Conservation (phyloP, 2,113 vertebrate species). For the Tamias sibiricus region DNA sequence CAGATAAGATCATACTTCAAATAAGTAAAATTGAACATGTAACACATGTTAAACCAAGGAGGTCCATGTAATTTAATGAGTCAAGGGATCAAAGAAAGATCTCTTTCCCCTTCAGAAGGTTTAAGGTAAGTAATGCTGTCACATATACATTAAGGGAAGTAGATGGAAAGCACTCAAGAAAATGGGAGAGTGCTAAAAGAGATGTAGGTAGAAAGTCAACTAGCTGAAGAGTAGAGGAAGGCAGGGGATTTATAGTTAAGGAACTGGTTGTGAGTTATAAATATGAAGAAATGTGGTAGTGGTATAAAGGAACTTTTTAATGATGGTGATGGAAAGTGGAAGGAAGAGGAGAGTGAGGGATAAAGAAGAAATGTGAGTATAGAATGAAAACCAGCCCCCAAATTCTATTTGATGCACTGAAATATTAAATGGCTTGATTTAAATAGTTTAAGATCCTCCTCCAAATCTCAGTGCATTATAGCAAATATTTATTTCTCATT, state of each 20-base stretch:
- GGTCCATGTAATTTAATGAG: neutral
- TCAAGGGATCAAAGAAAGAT: slow-evolving; percentile 5
- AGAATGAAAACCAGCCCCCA: neutral
- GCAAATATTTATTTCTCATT: neutral
- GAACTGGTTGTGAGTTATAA: neutral
- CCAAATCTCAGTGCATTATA: neutral
- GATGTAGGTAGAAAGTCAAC: neutral
- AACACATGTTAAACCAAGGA: neutral
- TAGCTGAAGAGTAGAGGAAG: neutral
- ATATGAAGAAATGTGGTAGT: neutral
- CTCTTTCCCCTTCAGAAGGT: neutral
- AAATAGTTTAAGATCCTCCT: neutral
- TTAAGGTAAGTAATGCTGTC: slow-evolving; percentile 1
- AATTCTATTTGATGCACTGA: neutral
- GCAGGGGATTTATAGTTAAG: neutral
- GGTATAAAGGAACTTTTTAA: neutral
- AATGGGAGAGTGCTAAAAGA: neutral
- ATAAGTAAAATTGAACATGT: neutral
- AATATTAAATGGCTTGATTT: slow-evolving; percentile 1
- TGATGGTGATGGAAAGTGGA: neutral
- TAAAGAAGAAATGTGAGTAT: neutral
- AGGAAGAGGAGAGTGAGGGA: neutral
- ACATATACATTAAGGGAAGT: neutral
- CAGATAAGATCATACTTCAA: neutral
- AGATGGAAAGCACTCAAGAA: neutral